Base-by-base conservation (phyloP, 2,888 invertebrate genomes). In the Hypolimnas misippus region DNA sequence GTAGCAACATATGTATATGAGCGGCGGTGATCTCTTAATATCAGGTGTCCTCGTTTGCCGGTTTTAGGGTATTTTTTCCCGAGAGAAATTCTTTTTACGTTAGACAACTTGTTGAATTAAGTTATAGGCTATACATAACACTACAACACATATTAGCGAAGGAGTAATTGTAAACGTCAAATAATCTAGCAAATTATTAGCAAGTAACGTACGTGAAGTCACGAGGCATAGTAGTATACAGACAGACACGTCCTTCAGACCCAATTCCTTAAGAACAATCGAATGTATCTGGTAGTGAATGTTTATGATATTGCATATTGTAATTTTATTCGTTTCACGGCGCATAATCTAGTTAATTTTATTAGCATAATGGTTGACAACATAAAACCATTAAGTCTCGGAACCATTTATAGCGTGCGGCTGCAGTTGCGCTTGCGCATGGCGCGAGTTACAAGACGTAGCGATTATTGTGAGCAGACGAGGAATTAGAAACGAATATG, bases 351-450 rank as follows among this genome's bases (percentile, higher is more conserved):
- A 74, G 71, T 66, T 63, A 68, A 67, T 73, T 74, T 75, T 78
- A 81, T 79, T 78, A 74, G 77, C 73, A 75, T 79, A 78, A 77
- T 77, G 71, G 75, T 73, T 74, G 76, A 77, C 77, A 78, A 75
- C 75, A 70, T 74, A 71, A 74, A 70, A 72, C 75, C 73, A 76
- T 77, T 78, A 77, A 67, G 70, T 68, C 70, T 70, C 66, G 68
- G 66, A 65, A 67, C 70, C 67, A 67, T 67, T 67, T 53, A 65
- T 58, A 67, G 65, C 49, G 50, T 49, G 38, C 56, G 58, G 61
- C 53, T 58, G 64, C 66, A 62, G 65, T 61, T 54, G 60, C 59
- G 62, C 61, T 35, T 42, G 62, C 62, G 51, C 54, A 16, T 21
- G 62, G 3, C 25, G 5, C n/a, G 57, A 57, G 55, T 31, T 35